Conservation (phyloP, 2,888 invertebrate species). For the Standfussiana lucernea region DNA sequence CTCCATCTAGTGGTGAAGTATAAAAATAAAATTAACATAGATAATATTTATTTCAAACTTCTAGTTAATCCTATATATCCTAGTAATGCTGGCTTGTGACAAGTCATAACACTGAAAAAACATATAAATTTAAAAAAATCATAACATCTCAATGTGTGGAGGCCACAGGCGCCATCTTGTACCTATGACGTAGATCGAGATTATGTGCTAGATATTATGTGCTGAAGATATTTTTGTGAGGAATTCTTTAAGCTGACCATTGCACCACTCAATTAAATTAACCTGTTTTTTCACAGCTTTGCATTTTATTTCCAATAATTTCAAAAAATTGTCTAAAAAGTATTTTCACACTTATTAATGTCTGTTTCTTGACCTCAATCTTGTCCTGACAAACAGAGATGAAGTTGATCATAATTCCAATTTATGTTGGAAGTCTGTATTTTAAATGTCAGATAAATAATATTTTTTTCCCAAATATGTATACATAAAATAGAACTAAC, state of each 20-base stretch:
- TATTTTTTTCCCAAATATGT: too few relatives aligned
- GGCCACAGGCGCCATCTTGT: conserved; percentile 64
- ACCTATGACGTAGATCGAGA: conserved; percentile 60
- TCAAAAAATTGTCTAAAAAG: background rate
- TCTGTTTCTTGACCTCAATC: too few relatives aligned
- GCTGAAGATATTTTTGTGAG: conserved; percentile 63
- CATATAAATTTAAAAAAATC: conserved; percentile 45
- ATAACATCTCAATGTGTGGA: conserved; percentile 52
- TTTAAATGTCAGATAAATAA: background rate
- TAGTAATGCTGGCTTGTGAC: conserved; percentile 68
- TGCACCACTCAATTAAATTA: conserved; percentile 50
- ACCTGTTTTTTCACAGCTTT: background rate
- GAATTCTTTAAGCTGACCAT: conserved; percentile 58
- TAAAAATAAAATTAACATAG: conserved; percentile 33
- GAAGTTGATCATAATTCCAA: background rate
- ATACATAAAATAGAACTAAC: too few relatives aligned
- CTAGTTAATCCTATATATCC: conserved; percentile 22
- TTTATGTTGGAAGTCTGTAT: background rate
- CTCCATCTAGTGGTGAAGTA: conserved; percentile 25
- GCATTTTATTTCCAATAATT: background rate
- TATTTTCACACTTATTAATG: too few relatives aligned
- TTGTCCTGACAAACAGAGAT: too few relatives aligned
- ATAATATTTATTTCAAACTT: conserved; percentile 13
- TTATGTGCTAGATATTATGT: conserved; percentile 63
- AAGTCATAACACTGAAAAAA: conserved; percentile 39